A percentile compares a stretch with the other conserved stretches of the same genome.
Evolutionary conservation across 1,140 invertebrate species (phyloP).

Genomic region (Aphis gossypii): DNA sequence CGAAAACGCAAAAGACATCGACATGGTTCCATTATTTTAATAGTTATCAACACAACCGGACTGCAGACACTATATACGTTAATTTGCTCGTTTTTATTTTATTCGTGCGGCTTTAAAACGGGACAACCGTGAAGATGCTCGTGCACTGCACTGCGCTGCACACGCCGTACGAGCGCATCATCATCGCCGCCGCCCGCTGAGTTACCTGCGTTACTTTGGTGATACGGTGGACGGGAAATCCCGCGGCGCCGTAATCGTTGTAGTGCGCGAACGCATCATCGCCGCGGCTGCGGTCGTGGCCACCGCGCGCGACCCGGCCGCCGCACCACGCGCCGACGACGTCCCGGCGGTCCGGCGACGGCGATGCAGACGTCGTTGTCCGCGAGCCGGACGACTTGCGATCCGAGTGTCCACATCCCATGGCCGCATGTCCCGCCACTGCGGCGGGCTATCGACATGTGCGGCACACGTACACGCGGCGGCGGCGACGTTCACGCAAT

Average conservation of each 20-base stretch:
- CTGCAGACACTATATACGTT: no score
- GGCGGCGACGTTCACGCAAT: not conserved
- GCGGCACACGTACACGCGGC: not conserved
- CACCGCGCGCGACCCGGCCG: not conserved
- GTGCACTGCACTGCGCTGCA: not conserved
- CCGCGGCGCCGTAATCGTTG: not conserved
- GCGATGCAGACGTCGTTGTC: not conserved
- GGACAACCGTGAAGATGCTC: not conserved
- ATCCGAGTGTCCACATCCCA: conserved; percentile 55
- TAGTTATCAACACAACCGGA: not conserved
- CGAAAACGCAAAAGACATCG: not conserved
- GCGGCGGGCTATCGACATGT: not conserved
- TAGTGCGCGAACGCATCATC: not conserved
- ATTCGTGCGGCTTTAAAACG: not conserved
- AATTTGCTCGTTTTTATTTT: not conserved
- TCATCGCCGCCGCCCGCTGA: not conserved
- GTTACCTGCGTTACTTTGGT: conserved; percentile 47
- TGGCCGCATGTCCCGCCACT: conserved; percentile 35
- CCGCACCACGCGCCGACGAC: not conserved
- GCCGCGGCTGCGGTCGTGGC: not conserved
- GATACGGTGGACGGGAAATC: conserved; percentile 16
- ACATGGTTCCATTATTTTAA: not conserved
- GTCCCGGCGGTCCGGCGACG: not conserved
- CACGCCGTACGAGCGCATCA: not conserved
- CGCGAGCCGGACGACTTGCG: conserved; percentile 31